Conservation (phyloP, 2,113 vertebrate genomes). For the Hippocampus abdominalis region DNA sequence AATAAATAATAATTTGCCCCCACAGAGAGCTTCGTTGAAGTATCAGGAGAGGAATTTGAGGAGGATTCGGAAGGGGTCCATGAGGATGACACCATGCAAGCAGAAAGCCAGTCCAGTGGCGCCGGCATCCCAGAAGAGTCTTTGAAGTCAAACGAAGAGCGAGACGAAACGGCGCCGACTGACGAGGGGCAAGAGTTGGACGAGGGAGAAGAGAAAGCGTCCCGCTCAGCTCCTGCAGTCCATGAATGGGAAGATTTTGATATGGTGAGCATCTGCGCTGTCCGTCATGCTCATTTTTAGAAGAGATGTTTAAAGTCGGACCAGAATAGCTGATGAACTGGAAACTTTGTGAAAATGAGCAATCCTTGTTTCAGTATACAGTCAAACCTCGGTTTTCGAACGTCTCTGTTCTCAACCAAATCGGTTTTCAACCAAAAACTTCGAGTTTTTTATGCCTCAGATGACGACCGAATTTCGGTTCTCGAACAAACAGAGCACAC, state of each 20-base stretch:
- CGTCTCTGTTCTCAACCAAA: too few relatives aligned
- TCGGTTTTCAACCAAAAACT: too few relatives aligned
- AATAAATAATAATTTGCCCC: background rate
- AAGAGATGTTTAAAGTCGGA: background rate
- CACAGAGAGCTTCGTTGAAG: conserved; percentile 73
- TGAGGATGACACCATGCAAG: background rate
- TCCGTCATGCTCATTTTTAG: background rate
- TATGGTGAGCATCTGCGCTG: conserved; percentile 52
- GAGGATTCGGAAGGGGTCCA: conserved; percentile 16
- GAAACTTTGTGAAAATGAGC: background rate
- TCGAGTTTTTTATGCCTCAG: too few relatives aligned
- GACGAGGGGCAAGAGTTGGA: conserved; percentile 30
- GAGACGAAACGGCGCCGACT: conserved; percentile 18
- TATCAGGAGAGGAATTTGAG: conserved; percentile 60
- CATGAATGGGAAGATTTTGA: conserved; percentile 84
- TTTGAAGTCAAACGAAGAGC: conserved; percentile 16
- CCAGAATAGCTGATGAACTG: background rate
- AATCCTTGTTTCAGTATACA: too few relatives aligned
- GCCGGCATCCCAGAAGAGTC: conserved; percentile 10
- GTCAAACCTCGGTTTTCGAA: too few relatives aligned
- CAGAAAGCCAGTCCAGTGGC: conserved; percentile 10
- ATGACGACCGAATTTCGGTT: too few relatives aligned
- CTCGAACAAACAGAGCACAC: too few relatives aligned
- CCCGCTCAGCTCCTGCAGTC: conserved; percentile 21
- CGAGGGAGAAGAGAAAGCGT: conserved; percentile 11